Evolutionary conservation across 2,113 vertebrate genomes (phyloP).

Genomic region (Reinhardtius hippoglossoides): DNA sequence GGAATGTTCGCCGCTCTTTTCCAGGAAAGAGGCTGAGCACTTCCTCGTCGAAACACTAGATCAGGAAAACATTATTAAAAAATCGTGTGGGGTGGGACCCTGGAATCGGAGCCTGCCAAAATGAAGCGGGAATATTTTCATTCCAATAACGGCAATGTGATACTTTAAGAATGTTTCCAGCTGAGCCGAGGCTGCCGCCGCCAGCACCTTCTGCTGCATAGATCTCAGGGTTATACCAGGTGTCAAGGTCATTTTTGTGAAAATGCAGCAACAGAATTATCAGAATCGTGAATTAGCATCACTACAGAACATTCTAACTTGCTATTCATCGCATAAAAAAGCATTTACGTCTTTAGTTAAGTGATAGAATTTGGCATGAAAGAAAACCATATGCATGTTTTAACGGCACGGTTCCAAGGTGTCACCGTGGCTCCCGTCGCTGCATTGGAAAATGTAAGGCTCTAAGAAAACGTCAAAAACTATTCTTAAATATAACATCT

Average conservation of each 20-base stretch:
- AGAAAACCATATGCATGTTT: not conserved
- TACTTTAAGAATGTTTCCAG: slow-evolving; percentile 76
- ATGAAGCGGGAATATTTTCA: slow-evolving; percentile 71
- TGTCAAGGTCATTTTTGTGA: not conserved
- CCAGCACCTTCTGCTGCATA: slow-evolving; percentile 33
- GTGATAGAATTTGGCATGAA: too few relatives aligned
- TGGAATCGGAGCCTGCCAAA: slow-evolving; percentile 57
- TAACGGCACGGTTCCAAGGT: not conserved
- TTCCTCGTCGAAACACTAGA: slow-evolving; percentile 73
- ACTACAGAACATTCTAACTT: not conserved
- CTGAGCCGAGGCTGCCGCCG: slow-evolving; percentile 48
- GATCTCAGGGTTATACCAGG: slow-evolving; percentile 3
- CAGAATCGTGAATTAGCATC: not conserved
- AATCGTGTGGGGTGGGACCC: slow-evolving; percentile 61
- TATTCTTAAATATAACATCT: slow-evolving; percentile 40
- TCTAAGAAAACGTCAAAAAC: slow-evolving; percentile 6
- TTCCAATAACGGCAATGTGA: slow-evolving; percentile 73
- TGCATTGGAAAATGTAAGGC: not conserved
- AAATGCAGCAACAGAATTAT: not conserved
- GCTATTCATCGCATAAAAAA: not conserved
- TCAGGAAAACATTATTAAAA: slow-evolving; percentile 76
- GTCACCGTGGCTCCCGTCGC: not conserved
- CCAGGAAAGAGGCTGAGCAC: slow-evolving; percentile 63
- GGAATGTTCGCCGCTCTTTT: slow-evolving; percentile 53
- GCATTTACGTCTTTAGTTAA: not conserved